Percentiles rank a stretch among this genome's conserved stretches.
phyloP scores from a whole-genome alignment of 2,113 vertebrate genomes.

The Strix aluco region DNA sequence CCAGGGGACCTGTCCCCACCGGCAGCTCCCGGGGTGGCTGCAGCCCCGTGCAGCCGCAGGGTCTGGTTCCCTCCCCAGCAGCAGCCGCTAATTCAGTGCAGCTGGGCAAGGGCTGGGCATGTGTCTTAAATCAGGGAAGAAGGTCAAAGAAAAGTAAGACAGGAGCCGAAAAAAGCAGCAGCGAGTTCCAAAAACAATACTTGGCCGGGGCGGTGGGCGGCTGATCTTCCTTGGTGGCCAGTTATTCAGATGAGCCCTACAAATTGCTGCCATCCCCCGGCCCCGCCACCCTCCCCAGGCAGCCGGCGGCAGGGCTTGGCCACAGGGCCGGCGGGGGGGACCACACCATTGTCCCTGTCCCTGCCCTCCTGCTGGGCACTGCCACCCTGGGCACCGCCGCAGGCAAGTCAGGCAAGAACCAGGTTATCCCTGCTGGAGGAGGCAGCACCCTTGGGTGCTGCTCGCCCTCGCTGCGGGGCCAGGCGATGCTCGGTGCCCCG shows the following conservation, averaged over 20 bases:
- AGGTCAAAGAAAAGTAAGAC: constrained; percentile 64
- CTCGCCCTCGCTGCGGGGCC: background rate
- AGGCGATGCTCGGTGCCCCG: background rate
- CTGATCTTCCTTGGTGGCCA: constrained; percentile 57
- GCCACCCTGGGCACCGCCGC: background rate
- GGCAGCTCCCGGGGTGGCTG: background rate
- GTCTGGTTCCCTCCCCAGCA: constrained; percentile 16
- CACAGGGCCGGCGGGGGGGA: background rate
- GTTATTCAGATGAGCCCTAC: constrained; percentile 15
- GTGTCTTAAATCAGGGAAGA: constrained; percentile 60
- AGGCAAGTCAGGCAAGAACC: background rate
- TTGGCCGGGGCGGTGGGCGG: constrained; percentile 48
- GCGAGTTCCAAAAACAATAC: constrained; percentile 49
- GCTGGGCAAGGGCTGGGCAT: constrained; percentile 61
- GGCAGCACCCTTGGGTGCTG: background rate
- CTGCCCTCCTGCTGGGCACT: background rate
- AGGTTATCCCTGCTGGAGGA: background rate
- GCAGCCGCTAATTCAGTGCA: constrained; percentile 52
- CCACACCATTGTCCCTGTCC: background rate
- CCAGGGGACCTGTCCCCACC: accelerated
- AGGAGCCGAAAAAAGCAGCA: constrained; percentile 57
- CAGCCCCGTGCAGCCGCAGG: background rate
- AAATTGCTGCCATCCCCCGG: constrained; percentile 15
- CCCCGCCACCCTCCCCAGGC: background rate
- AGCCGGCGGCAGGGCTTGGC: background rate